phyloP scores from a whole-genome alignment of 2,888 invertebrate species.

The Drosophila macrospina region DNA sequence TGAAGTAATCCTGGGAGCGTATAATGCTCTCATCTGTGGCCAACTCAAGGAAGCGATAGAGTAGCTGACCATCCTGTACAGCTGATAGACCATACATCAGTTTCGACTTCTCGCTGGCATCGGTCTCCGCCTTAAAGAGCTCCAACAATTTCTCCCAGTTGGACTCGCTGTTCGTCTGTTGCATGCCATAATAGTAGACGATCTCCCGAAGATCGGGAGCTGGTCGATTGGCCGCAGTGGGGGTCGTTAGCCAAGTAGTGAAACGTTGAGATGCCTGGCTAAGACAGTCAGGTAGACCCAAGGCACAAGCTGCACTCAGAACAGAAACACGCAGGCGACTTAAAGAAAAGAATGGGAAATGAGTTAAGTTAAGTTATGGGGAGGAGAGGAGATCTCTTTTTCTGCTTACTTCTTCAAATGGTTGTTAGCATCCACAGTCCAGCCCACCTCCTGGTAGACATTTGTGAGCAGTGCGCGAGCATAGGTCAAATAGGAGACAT shows the following conservation, averaged over 20 bases:
- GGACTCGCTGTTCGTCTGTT: conserved; percentile 86
- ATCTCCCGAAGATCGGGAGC: conserved; percentile 88
- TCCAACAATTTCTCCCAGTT: conserved; percentile 92
- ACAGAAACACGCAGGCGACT: conserved; percentile 89
- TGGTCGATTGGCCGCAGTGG: conserved; percentile 81
- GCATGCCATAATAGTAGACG: conserved; percentile 91
- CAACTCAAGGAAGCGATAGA: conserved; percentile 88
- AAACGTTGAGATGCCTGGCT: conserved; percentile 87
- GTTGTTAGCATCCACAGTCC: conserved; percentile 87
- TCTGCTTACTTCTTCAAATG: conserved; percentile 76
- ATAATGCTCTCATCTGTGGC: conserved; percentile 91
- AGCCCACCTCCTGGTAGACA: conserved; percentile 88
- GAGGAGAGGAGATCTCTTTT: background rate
- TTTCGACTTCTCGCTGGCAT: conserved; percentile 91
- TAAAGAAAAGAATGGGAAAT: conserved; percentile 10
- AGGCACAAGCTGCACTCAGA: conserved; percentile 88
- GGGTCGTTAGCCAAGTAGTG: conserved; percentile 87
- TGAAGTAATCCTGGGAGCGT: conserved; percentile 93
- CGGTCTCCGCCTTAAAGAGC: conserved; percentile 89
- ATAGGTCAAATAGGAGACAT: conserved; percentile 87
- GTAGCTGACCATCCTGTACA: conserved; percentile 88
- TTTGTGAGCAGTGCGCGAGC: conserved; percentile 87
- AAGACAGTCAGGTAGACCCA: conserved; percentile 88
- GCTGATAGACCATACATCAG: conserved; percentile 90
- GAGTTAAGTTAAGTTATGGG: background rate